A percentile compares a stretch with the other conserved stretches of the same genome.
These are phyloP conservation scores for Semotilus atromaculatus DNA, from an alignment of 2,797 vertebrate genomes.

Conservation along the genomic window DNA sequence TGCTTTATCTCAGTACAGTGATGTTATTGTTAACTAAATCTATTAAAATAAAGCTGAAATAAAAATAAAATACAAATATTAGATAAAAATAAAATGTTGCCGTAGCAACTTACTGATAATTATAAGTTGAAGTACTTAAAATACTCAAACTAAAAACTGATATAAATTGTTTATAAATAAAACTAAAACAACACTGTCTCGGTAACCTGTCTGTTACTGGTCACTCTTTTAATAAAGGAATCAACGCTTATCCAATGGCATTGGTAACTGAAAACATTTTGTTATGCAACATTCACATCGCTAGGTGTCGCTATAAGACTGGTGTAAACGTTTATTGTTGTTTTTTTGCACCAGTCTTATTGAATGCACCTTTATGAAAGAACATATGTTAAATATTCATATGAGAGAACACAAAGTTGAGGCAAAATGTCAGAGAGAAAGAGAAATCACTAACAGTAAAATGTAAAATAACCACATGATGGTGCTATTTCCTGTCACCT, in stretches of 20 bases:
- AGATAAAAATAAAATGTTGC: background rate
- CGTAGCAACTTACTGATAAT: background rate
- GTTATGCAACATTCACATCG: background rate
- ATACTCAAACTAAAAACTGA: background rate
- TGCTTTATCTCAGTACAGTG: background rate
- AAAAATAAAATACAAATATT: background rate
- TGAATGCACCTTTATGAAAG: background rate
- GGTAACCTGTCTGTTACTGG: background rate
- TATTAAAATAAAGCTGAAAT: background rate
- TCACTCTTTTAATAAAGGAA: background rate
- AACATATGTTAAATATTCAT: background rate
- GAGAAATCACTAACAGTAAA: background rate
- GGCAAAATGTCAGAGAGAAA: background rate
- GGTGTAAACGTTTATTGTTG: background rate
- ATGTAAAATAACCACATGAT: slow-evolving; percentile 17
- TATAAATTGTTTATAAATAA: background rate
- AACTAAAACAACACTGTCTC: background rate
- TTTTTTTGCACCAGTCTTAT: background rate
- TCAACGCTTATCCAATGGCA: background rate
- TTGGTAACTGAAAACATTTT: background rate
- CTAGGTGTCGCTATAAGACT: background rate
- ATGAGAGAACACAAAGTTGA: background rate
- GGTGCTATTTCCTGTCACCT: background rate
- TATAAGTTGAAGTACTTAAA: background rate
- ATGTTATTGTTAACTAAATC: background rate